Evolutionary conservation across 2,888 invertebrate genomes (phyloP).

Genomic region (Andricus curvator): DNA sequence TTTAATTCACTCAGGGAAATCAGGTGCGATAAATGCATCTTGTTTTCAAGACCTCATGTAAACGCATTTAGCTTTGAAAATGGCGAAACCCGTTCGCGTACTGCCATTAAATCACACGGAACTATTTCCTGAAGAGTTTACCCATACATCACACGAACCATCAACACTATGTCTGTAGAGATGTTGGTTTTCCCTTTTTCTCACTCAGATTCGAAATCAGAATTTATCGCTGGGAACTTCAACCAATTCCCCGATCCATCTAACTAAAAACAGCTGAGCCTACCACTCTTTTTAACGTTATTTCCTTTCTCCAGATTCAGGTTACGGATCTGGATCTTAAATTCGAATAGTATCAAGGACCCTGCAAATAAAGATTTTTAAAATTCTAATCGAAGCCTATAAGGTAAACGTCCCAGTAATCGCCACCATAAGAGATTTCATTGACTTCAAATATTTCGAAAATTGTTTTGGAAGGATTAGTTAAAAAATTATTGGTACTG

Average conservation of each 20-base stretch:
- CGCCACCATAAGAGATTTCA: too few species aligned
- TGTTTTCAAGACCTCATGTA: background rate
- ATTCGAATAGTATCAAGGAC: too few species aligned
- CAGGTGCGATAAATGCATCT: background rate
- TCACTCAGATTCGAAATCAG: background rate
- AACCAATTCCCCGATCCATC: constrained; percentile 13
- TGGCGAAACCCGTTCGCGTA: background rate
- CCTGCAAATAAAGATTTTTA: too few species aligned
- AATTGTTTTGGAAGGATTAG: too few species aligned
- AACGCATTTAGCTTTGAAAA: background rate
- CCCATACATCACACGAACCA: background rate
- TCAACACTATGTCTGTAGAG: background rate
- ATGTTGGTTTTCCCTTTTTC: background rate
- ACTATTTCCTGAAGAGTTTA: constrained; percentile 3
- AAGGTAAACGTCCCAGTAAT: too few species aligned
- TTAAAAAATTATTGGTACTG: too few species aligned
- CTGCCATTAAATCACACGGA: background rate
- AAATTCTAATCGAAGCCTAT: too few species aligned
- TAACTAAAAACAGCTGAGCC: constrained; percentile 7
- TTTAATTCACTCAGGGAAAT: background rate
- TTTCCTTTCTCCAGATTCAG: background rate
- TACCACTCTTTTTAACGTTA: constrained; percentile 8
- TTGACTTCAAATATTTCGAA: too few species aligned
- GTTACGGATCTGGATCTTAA: background rate
- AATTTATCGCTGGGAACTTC: constrained; percentile 15